Evolutionary conservation across 2,113 vertebrate genomes (phyloP).

Genomic region (Prochilodus magdalenae): DNA sequence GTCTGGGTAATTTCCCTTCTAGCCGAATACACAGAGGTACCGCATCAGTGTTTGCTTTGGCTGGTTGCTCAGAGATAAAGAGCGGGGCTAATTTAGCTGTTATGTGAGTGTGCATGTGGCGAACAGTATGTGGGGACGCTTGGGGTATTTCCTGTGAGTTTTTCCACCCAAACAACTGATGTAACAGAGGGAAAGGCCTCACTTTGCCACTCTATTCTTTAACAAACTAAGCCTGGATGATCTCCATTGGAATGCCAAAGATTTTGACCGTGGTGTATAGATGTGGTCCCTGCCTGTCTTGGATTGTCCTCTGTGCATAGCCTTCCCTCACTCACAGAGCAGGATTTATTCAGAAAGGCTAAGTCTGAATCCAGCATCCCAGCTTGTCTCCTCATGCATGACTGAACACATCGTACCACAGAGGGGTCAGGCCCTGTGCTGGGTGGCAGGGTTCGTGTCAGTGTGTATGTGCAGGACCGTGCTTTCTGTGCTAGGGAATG

Average conservation of each 20-base stretch:
- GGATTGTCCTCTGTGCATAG: constrained; percentile 38
- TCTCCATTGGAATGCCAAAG: background rate
- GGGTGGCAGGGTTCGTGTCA: background rate
- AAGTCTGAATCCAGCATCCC: constrained; percentile 69
- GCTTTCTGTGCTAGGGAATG: background rate
- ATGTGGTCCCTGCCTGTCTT: constrained; percentile 21
- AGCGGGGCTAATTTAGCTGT: background rate
- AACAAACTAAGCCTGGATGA: background rate
- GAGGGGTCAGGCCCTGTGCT: background rate
- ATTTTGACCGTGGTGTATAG: background rate
- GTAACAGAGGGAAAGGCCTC: constrained; percentile 10
- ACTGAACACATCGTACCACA: constrained; percentile 51
- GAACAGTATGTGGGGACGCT: constrained; percentile 18
- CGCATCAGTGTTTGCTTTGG: background rate
- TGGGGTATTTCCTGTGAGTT: constrained; percentile 19
- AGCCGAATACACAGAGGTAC: too few species aligned
- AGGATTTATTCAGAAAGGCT: constrained; percentile 65
- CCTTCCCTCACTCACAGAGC: constrained; percentile 50
- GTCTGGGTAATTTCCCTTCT: too few species aligned
- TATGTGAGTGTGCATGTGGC: constrained; percentile 30
- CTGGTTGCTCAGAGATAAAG: background rate
- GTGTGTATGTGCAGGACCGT: background rate
- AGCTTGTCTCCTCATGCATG: constrained; percentile 59
- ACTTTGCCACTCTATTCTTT: background rate
- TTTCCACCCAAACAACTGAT: background rate